Evolutionary conservation across 2,113 vertebrate genomes (phyloP).

Genomic region (Orientallactaga bullata): DNA sequence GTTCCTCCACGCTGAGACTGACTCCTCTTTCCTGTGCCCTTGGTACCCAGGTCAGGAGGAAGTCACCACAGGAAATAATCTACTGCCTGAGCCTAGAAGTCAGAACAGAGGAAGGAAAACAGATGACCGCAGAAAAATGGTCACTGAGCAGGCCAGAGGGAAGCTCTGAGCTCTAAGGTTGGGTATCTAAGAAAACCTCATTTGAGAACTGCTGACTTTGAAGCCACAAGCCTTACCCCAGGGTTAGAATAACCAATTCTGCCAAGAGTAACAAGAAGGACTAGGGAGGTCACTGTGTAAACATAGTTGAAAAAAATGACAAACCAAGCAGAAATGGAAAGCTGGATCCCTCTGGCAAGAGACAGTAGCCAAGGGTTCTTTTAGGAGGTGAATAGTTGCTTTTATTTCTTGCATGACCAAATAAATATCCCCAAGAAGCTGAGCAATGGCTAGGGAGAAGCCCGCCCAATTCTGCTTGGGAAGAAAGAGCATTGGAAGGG

Average conservation of each 20-base stretch:
- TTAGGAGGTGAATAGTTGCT: not conserved
- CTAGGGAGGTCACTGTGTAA: slow-evolving; percentile 39
- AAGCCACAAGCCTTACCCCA: slow-evolving; percentile 64
- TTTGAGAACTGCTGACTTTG: slow-evolving; percentile 62
- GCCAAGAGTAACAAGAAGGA: slow-evolving; percentile 73
- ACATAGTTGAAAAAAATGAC: slow-evolving; percentile 38
- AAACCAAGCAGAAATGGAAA: slow-evolving; percentile 59
- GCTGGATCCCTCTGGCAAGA: slow-evolving; percentile 27
- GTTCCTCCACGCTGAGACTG: not conserved
- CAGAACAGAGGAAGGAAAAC: slow-evolving; percentile 61
- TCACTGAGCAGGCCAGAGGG: not conserved
- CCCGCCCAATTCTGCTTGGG: not conserved
- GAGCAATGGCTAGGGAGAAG: not conserved
- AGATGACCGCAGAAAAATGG: slow-evolving; percentile 64
- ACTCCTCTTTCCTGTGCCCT: not conserved
- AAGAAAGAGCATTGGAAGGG: not conserved
- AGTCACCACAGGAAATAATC: slow-evolving; percentile 35
- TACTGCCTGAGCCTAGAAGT: slow-evolving; percentile 38
- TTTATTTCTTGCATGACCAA: slow-evolving; percentile 56
- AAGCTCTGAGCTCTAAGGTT: slow-evolving; percentile 22
- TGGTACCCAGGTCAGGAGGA: slow-evolving; percentile 13
- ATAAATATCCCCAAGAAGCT: slow-evolving; percentile 29
- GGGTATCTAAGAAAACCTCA: slow-evolving; percentile 51
- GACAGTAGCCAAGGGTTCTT: slow-evolving; percentile 41
- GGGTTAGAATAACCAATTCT: slow-evolving; percentile 18